phyloP scores from a whole-genome alignment of 2,113 vertebrate genomes.

The Colaptes auratus region DNA sequence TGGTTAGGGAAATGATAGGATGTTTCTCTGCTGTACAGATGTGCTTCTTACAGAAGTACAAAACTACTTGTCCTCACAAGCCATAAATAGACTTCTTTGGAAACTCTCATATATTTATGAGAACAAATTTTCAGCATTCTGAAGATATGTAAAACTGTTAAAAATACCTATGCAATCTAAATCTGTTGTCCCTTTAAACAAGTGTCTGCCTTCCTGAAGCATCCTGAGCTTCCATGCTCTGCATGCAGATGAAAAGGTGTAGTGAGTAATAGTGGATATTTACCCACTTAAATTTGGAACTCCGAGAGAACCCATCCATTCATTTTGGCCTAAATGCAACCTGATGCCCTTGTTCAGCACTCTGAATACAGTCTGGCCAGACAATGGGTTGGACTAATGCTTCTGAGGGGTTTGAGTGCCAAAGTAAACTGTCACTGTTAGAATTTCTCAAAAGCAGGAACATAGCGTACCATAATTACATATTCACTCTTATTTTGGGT shows the following conservation, averaged over 20 bases:
- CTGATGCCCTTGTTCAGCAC: neutral
- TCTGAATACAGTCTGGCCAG: neutral
- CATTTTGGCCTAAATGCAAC: neutral
- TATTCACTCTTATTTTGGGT: neutral
- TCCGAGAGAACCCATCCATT: neutral
- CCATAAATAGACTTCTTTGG: neutral
- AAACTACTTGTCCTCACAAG: neutral
- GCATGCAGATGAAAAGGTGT: neutral
- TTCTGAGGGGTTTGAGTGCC: neutral
- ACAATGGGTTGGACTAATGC: neutral
- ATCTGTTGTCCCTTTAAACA: neutral
- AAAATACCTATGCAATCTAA: neutral
- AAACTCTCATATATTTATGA: neutral
- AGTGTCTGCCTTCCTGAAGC: neutral
- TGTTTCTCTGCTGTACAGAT: neutral
- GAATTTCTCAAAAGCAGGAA: neutral
- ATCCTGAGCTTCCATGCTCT: neutral
- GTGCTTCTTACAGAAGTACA: neutral
- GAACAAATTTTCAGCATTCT: neutral
- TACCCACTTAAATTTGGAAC: neutral
- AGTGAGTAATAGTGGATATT: neutral
- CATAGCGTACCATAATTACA: neutral
- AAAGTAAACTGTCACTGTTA: neutral
- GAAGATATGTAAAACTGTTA: neutral
- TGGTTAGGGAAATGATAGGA: neutral